phyloP scores from a whole-genome alignment of 2,113 vertebrate species.

The Promerops cafer region DNA sequence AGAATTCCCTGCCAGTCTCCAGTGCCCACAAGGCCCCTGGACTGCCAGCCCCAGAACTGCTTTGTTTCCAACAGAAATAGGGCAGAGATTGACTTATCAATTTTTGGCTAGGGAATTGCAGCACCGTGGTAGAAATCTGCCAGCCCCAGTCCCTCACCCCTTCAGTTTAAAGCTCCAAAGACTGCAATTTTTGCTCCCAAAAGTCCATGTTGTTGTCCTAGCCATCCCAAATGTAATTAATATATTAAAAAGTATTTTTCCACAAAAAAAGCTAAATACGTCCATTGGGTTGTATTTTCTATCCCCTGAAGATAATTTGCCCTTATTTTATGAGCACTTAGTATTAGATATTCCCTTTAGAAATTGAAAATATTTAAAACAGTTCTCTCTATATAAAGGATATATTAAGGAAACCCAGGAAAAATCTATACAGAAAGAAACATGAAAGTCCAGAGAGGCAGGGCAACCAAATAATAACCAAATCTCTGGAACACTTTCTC shows the following conservation, averaged over 20 bases:
- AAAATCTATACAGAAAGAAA: neutral
- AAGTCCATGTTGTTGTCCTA: neutral
- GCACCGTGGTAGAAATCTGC: neutral
- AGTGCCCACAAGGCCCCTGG: neutral
- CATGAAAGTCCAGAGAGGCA: neutral
- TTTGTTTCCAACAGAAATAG: neutral
- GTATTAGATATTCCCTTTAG: neutral
- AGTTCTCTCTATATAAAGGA: neutral
- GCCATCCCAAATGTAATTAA: neutral
- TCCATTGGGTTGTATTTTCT: neutral
- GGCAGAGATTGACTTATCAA: neutral
- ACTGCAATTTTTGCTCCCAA: neutral
- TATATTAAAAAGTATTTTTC: neutral
- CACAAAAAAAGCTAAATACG: neutral
- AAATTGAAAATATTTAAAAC: neutral
- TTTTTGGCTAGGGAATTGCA: neutral
- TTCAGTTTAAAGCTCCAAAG: neutral
- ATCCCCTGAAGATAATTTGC: neutral
- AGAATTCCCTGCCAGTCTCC: neutral
- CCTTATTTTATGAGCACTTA: neutral
- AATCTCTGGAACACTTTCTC: neutral
- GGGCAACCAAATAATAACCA: neutral
- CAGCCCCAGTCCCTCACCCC: neutral
- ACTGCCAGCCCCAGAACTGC: neutral
- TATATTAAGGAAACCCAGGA: neutral